Conservation (phyloP, 2,888 invertebrate genomes). For the Didymodactylos carnosus region DNA sequence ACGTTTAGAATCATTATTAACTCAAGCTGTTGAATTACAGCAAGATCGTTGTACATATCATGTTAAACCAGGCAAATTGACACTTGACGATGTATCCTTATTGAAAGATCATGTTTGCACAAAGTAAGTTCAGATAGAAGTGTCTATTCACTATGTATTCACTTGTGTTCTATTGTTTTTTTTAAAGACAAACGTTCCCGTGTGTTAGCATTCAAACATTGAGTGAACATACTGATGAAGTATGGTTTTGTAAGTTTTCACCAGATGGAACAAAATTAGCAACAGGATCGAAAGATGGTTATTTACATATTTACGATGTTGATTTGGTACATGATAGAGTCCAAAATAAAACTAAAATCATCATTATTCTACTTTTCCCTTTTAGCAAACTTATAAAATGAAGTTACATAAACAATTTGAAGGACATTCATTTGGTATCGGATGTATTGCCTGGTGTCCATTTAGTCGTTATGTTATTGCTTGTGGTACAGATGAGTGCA, state of each 20-base stretch:
- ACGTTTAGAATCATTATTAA: conserved; percentile 35
- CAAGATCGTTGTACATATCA: conserved; percentile 71
- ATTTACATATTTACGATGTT: conserved; percentile 86
- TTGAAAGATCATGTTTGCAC: conserved; percentile 73
- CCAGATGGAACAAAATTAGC: conserved; percentile 86
- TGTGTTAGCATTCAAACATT: conserved; percentile 50
- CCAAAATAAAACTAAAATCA: background rate
- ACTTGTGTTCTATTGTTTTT: background rate
- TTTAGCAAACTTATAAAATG: conserved; percentile 23
- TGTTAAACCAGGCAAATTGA: conserved; percentile 36
- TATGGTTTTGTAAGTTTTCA: conserved; percentile 93
- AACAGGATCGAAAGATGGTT: conserved; percentile 85
- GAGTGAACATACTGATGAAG: conserved; percentile 67
- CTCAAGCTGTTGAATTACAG: conserved; percentile 66
- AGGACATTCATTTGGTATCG: conserved; percentile 66
- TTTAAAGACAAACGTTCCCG: conserved; percentile 57
- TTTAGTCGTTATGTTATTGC: conserved; percentile 73
- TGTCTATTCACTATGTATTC: background rate
- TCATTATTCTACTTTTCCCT: background rate
- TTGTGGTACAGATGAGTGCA: conserved; percentile 84
- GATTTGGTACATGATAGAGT: conserved; percentile 42
- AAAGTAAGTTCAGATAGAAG: conserved; percentile 27
- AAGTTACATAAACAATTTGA: conserved; percentile 50
- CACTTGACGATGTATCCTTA: conserved; percentile 38
- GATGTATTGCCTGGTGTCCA: conserved; percentile 82